These are phyloP conservation scores for Manacus vitellinus DNA, from an alignment of 2,113 vertebrate species.

Conservation along the genomic window DNA sequence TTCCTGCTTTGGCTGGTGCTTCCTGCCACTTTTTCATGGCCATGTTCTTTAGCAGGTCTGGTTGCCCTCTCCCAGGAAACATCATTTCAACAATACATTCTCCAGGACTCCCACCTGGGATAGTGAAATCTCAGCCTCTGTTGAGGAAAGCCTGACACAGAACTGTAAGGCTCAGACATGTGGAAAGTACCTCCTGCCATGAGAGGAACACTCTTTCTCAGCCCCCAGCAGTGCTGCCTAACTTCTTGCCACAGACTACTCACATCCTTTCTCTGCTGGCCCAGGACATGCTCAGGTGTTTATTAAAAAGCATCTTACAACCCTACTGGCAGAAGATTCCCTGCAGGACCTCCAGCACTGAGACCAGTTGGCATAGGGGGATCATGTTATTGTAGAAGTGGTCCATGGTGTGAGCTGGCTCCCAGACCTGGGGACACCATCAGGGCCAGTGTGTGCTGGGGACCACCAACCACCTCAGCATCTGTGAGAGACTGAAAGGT, in stretches of 20 bases:
- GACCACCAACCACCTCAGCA: background rate
- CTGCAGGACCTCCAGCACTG: background rate
- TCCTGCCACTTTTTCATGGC: background rate
- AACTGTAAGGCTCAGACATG: background rate
- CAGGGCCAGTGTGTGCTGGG: background rate
- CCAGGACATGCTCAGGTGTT: background rate
- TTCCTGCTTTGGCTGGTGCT: background rate
- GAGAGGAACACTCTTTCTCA: background rate
- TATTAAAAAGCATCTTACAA: background rate
- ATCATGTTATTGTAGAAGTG: background rate
- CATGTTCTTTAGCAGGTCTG: background rate
- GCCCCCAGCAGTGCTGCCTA: background rate
- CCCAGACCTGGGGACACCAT: background rate
- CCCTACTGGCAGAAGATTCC: too few relatives aligned
- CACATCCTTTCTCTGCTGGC: background rate
- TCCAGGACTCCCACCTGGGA: background rate
- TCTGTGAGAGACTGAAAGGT: background rate
- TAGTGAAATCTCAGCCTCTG: background rate
- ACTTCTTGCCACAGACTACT: background rate
- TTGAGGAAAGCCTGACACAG: rapidly evolving
- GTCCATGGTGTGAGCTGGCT: background rate
- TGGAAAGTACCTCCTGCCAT: background rate
- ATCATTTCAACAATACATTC: rapidly evolving
- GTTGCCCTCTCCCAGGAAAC: background rate
- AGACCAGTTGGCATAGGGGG: background rate